Conservation (phyloP, 2,113 vertebrate species). For the Oncorhynchus masou region DNA sequence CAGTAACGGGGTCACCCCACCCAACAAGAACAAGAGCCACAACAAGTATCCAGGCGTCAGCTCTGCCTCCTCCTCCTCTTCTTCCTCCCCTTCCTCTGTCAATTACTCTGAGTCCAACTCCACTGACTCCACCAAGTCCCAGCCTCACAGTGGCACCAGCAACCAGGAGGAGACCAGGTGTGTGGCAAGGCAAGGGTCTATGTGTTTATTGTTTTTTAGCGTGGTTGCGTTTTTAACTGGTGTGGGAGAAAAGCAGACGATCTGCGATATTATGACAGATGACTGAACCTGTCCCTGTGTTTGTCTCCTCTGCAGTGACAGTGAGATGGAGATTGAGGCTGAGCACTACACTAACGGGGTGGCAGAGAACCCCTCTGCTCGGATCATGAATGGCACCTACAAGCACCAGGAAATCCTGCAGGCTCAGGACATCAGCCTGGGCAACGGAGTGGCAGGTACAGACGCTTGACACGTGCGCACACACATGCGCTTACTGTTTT, state of each 20-base stretch:
- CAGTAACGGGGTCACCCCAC: constrained; percentile 89
- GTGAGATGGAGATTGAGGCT: constrained; percentile 96
- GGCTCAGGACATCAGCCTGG: constrained; percentile 91
- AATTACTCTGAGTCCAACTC: constrained; percentile 98
- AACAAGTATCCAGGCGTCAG: constrained; percentile 88
- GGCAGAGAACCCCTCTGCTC: constrained; percentile 81
- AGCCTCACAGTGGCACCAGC: constrained; percentile 94
- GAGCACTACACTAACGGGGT: constrained; percentile 95
- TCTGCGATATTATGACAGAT: not conserved
- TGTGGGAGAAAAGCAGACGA: constrained; percentile 36
- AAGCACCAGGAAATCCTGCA: constrained; percentile 95
- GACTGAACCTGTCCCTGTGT: constrained; percentile 6
- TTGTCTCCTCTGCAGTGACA: constrained; percentile 76
- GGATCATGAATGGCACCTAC: constrained; percentile 95
- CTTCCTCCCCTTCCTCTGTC: constrained; percentile 94
- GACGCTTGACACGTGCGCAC: not conserved
- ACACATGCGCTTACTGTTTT: not conserved
- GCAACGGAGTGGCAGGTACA: constrained; percentile 77
- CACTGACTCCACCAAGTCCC: constrained; percentile 96
- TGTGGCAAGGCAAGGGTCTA: not conserved
- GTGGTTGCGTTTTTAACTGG: not conserved
- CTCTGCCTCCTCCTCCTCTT: constrained; percentile 89
- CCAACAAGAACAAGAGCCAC: constrained; percentile 88
- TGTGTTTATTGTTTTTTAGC: too few relatives aligned
- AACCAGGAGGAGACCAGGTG: constrained; percentile 98